Base-by-base conservation (phyloP, 2,113 vertebrate species). In the Triplophysa siluroides region DNA sequence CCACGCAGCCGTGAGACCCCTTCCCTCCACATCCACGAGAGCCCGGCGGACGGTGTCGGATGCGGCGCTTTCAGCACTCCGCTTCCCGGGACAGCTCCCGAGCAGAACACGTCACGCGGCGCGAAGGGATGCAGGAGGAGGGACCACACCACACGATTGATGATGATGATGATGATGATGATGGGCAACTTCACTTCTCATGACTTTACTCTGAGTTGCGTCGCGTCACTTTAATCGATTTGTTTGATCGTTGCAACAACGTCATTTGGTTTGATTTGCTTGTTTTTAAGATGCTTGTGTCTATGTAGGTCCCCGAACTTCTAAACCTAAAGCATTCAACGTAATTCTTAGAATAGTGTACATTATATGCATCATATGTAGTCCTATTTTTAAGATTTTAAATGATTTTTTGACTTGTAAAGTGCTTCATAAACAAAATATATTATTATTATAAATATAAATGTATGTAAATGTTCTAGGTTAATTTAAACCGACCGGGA, bases 1-100 rank as follows among this genome's bases (percentile, higher is more conserved):
- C 79, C 79, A 54, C 33, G 43, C n/a, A n/a, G 4, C 67, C 4
- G 24, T 4, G 18, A 60, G 61, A 18, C 26, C 8, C 43, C 26
- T 21, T 38, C 43, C 54, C 45, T 23, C 43, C 10, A 12, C 24
- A 3, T 9, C 13, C 41, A 19, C 23, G 14, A 65, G 16, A 65
- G 24, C 26, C 60, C 29, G n/a, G 66, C 43, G 69, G 26, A 66
- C 60, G 41, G 47, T 63, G 54, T 62, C 50, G 60, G 84, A 83
- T 78, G 88, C 92, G 88, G 92, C 92, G 88, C 89, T 84, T 93
- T 93, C 92, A 93, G 93, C 90, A 92, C 93, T 90, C 87, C 78
- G 82, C 81, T 86, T 86, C 88, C 88, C 91, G 91, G 92, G 94
- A 94, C 93, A 88, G 92, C 90, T 92, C 92, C 92, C 82, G 91